Percentiles rank a stretch among this genome's conserved stretches.
phyloP scores from a whole-genome alignment of 2,888 invertebrate genomes.

The Drosophila pegasa region DNA sequence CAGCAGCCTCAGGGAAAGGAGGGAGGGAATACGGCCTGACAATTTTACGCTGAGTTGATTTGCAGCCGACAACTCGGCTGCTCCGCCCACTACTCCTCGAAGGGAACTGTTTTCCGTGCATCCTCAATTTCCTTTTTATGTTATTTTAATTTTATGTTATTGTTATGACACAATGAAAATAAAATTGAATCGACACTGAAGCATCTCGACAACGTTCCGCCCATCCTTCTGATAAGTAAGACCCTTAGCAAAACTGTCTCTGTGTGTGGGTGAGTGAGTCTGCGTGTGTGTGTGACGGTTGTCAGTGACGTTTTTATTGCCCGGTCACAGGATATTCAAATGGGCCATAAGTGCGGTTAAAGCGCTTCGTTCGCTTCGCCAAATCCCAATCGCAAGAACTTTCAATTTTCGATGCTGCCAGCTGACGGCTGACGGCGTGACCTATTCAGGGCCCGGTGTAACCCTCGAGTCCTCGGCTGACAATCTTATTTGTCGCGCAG shows the following conservation, averaged over 20 bases:
- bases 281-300: slow-evolving; percentile 66
- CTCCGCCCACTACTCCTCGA: slow-evolving; percentile 8
- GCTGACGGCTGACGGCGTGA: slow-evolving; percentile 77
- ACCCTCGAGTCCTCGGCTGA: slow-evolving; percentile 47
- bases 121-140: slow-evolving; percentile 85
- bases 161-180: slow-evolving; percentile 85
- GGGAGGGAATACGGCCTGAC: slow-evolving; percentile 53
- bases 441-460: slow-evolving; percentile 46
- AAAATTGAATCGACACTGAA: slow-evolving; percentile 85
- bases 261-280: background rate
- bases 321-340: slow-evolving; percentile 81
- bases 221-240: slow-evolving; percentile 54
- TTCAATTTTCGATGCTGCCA: slow-evolving; percentile 80
- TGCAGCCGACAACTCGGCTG: slow-evolving; percentile 52
- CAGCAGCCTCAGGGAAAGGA: no score
- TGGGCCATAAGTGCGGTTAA: slow-evolving; percentile 80
- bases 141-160: slow-evolving; percentile 85
- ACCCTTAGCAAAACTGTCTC: slow-evolving; percentile 38
- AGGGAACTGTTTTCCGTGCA: slow-evolving; percentile 52
- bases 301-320: slow-evolving; percentile 83
- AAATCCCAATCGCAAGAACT: slow-evolving; percentile 75
- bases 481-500: slow-evolving; percentile 80
- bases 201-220: slow-evolving; percentile 50
- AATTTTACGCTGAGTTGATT: slow-evolving; percentile 83
- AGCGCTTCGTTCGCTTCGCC: slow-evolving; percentile 75